Evolutionary conservation across 2,888 invertebrate species (phyloP).

Genomic region (Prenolepis imparis): DNA sequence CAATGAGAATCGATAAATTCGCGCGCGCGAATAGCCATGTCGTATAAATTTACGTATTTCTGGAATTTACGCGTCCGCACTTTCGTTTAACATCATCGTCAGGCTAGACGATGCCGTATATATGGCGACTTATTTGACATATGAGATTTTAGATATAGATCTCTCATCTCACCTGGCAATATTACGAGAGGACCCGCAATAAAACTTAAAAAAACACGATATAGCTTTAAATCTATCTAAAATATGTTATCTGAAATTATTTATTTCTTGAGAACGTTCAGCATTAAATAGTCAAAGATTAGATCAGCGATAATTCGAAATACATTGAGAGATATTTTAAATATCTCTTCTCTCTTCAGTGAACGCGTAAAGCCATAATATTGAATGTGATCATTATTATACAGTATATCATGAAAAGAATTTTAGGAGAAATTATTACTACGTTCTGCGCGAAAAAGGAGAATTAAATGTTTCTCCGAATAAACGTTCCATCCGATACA

Average conservation of each 20-base stretch:
- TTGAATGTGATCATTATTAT: neutral
- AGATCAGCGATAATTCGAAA: slow-evolving; percentile 1
- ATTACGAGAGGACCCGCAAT: neutral
- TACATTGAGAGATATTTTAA: neutral
- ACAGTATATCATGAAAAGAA: neutral
- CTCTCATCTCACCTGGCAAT: neutral
- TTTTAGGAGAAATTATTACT: neutral
- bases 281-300: slow-evolving; percentile 13
- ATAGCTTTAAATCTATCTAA: slow-evolving; percentile 2
- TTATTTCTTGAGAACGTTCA: neutral
- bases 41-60: slow-evolving; percentile 51
- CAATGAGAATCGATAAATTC: slow-evolving; percentile 53
- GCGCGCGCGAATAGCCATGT: slow-evolving; percentile 25
- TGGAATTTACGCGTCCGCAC: slow-evolving; percentile 8
- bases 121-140: neutral
- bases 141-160: neutral
- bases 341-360: slow-evolving; percentile 13
- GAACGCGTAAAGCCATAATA: neutral
- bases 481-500: neutral
- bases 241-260: slow-evolving; percentile 17
- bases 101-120: slow-evolving; percentile 18
- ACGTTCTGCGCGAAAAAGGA: too few species aligned
- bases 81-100: slow-evolving; percentile 58
- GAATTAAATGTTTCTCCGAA: neutral
- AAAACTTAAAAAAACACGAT: neutral